Base-by-base conservation (phyloP, 2,113 vertebrate genomes). In the Alexandromys fortis region DNA sequence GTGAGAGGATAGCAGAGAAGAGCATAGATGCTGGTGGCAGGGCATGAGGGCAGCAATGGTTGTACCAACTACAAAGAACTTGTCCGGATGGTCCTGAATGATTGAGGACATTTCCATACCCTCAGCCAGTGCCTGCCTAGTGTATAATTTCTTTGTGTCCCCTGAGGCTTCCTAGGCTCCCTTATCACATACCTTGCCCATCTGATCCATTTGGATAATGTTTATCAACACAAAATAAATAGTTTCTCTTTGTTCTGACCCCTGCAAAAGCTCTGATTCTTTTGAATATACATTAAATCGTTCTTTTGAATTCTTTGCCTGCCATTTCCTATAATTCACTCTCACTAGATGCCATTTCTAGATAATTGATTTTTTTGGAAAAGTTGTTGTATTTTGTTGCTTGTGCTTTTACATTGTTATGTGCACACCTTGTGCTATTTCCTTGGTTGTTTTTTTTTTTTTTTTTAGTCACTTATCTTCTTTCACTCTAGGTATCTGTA, bases 1-100 rank as follows among this genome's bases (percentile, higher is more conserved):
- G 99, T 99, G 99, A 99, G 98, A 99, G 99, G 98, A 99, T 99
- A 99, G 98, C 99, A 0, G 99, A 97, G 99, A 99, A 89, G 99
- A 96, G 99, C 99, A 89, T 99, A 99, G 97, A 99, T 98, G 38
- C 98, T 99, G 83, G 97, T 99, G 97, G 98, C 99, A 0, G 99
- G 99, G 86, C 99, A 99, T 0, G 99, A 99, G 98, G 99, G 99
- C 97, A 99, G 99, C 96, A 99, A 99, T 38, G 99, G 99, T 55
- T 99, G 99, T 98, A 99, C 99, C 98, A 99, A 99, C 98, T 99
- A 99, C 42, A 99, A 99, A 99, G 99, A 99, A 97, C 99, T 99
- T 6, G 99, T 99, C 97, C 98, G 99, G 96, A 99, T 99, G 99
- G 99, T 99, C 98, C 98, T 99, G 99, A 99, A 98, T 16, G 99